These are phyloP conservation scores for Rutpela maculata DNA, from an alignment of 2,888 invertebrate species.

Conservation along the genomic window DNA sequence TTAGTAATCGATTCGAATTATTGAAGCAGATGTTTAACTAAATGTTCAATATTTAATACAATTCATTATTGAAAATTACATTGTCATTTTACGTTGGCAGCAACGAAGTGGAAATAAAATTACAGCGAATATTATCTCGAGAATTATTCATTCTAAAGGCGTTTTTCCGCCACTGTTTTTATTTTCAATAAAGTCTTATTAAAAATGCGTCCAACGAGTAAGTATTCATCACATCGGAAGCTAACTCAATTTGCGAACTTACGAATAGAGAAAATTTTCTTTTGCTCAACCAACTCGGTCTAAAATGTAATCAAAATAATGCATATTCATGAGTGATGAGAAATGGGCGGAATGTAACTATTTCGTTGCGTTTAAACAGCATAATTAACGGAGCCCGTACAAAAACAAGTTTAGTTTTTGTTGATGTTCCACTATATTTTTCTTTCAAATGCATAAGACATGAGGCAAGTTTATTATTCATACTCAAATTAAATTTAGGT, in stretches of 20 bases:
- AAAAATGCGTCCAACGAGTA: conserved; percentile 4
- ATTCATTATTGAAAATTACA: not conserved
- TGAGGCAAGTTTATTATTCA: too few species aligned
- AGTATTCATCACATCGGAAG: conserved; percentile 4
- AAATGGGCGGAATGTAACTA: conserved; percentile 29
- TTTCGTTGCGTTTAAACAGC: conserved; percentile 23
- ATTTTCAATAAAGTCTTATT: conserved; percentile 19
- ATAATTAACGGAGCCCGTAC: conserved; percentile 26
- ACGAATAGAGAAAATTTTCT: conserved; percentile 33
- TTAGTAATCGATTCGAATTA: not conserved
- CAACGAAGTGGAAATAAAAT: conserved; percentile 1
- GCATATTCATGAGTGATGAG: conserved; percentile 35
- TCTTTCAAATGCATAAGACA: not conserved
- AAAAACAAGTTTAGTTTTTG: conserved; percentile 5
- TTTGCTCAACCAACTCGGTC: not conserved
- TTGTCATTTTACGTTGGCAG: not conserved
- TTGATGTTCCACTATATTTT: not conserved
- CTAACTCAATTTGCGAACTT: conserved; percentile 24
- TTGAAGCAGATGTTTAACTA: not conserved
- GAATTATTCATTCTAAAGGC: conserved; percentile 14
- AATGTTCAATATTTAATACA: not conserved
- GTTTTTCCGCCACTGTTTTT: conserved; percentile 21
- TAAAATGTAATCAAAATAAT: conserved; percentile 30
- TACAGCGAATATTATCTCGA: not conserved
- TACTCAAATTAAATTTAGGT: too few species aligned